phyloP scores from a whole-genome alignment of 2,797 vertebrate species.

The Picus viridis region DNA sequence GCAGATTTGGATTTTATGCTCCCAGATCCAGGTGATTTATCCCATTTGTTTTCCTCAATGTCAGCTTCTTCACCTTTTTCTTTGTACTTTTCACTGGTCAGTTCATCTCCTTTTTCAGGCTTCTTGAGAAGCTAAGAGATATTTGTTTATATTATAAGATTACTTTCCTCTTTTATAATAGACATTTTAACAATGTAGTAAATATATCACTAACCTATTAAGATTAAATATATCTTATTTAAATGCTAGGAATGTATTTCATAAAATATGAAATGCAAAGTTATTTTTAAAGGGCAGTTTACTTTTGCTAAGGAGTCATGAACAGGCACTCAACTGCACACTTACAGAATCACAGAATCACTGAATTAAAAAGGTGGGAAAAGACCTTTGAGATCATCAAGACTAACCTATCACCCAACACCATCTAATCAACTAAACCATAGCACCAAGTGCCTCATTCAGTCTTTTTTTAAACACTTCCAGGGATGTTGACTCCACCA shows the following conservation, averaged over 20 bases:
- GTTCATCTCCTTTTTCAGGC: conserved; percentile 91
- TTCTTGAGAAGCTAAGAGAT: conserved; percentile 93
- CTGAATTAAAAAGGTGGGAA: too few species aligned
- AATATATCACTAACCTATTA: background rate
- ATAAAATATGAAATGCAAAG: background rate
- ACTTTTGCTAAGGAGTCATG: background rate
- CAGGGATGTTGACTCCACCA: too few species aligned
- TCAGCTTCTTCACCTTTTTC: conserved; percentile 88
- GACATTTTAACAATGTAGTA: background rate
- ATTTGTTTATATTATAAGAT: background rate
- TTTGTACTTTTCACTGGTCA: conserved; percentile 85
- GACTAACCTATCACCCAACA: too few species aligned
- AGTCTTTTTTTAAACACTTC: too few species aligned
- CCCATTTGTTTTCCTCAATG: conserved; percentile 86
- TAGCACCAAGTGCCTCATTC: too few species aligned
- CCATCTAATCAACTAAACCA: too few species aligned
- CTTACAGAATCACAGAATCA: background rate
- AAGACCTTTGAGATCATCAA: too few species aligned
- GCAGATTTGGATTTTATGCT: conserved; percentile 79
- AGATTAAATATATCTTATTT: background rate
- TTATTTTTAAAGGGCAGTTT: background rate
- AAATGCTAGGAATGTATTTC: background rate
- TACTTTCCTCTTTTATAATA: background rate
- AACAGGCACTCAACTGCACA: background rate
- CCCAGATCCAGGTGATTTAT: conserved; percentile 77